phyloP scores from a whole-genome alignment of 2,888 invertebrate species.

The Hemistola chrysoprasaria region DNA sequence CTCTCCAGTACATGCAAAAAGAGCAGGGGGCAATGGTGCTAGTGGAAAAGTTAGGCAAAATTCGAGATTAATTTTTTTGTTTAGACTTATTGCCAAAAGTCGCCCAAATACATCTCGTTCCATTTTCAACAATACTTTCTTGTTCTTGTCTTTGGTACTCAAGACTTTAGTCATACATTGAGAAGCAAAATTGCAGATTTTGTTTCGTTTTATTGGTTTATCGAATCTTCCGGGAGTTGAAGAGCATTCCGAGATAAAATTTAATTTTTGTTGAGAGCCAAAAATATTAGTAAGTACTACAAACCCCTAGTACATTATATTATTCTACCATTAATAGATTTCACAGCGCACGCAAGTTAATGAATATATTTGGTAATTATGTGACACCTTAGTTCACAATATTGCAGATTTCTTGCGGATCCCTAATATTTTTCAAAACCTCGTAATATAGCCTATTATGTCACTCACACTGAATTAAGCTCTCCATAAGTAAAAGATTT shows the following conservation, averaged over 20 bases:
- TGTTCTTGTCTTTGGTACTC: conserved; percentile 31
- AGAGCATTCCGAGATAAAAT: conserved; percentile 35
- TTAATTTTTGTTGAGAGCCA: conserved; percentile 30
- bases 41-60: conserved; percentile 37
- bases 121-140: conserved; percentile 35
- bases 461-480: too few species aligned
- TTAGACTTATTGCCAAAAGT: conserved; percentile 34
- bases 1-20: background rate
- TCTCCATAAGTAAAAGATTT: too few species aligned
- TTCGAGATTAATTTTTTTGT: conserved; percentile 41
- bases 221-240: conserved; percentile 30
- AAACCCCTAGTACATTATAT: too few species aligned
- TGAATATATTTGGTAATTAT: too few species aligned
- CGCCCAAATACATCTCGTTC: conserved; percentile 35
- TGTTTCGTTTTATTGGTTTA: conserved; percentile 34
- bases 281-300: too few species aligned
- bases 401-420: too few species aligned
- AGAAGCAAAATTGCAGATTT: conserved; percentile 39
- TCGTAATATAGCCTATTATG: too few species aligned
- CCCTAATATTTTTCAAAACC: too few species aligned
- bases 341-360: too few species aligned
- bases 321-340: too few species aligned
- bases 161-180: conserved; percentile 23
- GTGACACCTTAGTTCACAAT: too few species aligned
- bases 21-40: conserved; percentile 17